phyloP scores from a whole-genome alignment of 2,888 invertebrate species.

The Taenaris catops region DNA sequence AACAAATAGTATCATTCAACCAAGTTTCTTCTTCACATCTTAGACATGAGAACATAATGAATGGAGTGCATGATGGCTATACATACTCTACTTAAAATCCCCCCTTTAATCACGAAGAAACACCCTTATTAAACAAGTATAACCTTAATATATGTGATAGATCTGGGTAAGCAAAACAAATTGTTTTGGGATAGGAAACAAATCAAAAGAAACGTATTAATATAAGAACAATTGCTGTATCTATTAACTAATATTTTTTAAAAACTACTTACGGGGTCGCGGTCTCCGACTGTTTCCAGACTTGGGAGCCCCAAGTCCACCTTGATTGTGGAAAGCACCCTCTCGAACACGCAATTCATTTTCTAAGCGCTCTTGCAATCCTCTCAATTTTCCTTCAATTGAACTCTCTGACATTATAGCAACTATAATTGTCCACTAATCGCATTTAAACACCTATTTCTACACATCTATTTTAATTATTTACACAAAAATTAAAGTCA shows the following conservation, averaged over 20 bases:
- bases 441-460: conserved; percentile 57
- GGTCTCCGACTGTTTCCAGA: conserved; percentile 81
- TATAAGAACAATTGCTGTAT: background rate
- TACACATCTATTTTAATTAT: conserved; percentile 55
- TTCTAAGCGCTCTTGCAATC: conserved; percentile 89
- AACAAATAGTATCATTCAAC: no score
- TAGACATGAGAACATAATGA: no score
- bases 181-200: conserved; percentile 10
- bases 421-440: conserved; percentile 43
- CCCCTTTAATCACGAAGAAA: no score
- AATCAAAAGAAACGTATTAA: background rate
- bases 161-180: conserved; percentile 15
- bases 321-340: conserved; percentile 81
- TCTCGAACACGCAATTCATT: conserved; percentile 81
- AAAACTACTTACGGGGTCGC: conserved; percentile 81
- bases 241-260: conserved; percentile 3
- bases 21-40: no score
- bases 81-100: no score
- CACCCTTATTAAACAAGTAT: no score
- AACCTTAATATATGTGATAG: conserved; percentile 1
- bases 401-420: conserved; percentile 84
- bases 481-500: conserved; percentile 64
- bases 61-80: no score
- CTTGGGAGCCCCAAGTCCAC: conserved; percentile 70
- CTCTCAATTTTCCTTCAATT: conserved; percentile 89